A percentile compares a stretch with the other conserved stretches of the same genome.
Evolutionary conservation across 2,888 invertebrate species (phyloP).

Genomic region (Amiota minor): DNA sequence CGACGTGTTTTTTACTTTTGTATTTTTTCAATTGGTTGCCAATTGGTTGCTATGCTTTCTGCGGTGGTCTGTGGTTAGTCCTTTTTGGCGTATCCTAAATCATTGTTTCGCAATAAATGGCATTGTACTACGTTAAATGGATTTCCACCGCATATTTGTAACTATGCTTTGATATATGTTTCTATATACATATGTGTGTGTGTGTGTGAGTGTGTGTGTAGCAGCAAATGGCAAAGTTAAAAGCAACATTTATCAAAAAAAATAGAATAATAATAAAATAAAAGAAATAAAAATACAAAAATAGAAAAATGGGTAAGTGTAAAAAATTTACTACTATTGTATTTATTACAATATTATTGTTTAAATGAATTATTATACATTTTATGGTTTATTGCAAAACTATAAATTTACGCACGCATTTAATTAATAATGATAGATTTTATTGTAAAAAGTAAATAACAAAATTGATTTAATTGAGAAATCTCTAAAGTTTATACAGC

Average conservation of each 20-base stretch:
- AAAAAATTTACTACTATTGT: not conserved
- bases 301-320: constrained; percentile 13
- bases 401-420: no score
- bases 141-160: constrained; percentile 33
- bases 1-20: constrained; percentile 12
- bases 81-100: constrained; percentile 19
- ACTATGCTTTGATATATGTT: no score
- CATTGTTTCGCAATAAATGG: constrained; percentile 15
- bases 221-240: constrained; percentile 22
- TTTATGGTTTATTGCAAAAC: no score
- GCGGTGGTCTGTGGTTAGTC: constrained; percentile 12
- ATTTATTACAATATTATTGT: constrained; percentile 26
- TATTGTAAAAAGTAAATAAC: no score
- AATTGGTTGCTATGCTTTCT: not conserved
- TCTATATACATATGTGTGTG: not conserved
- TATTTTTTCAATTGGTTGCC: constrained; percentile 9
- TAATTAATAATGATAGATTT: no score
- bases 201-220: not conserved
- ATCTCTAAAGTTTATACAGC: no score
- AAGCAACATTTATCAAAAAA: constrained; percentile 35
- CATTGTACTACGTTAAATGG: constrained; percentile 17
- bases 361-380: not conserved
- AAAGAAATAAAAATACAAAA: no score
- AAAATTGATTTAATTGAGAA: no score
- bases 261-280: no score